phyloP scores from a whole-genome alignment of 2,797 vertebrate species.

The Ambastaia sidthimunki region DNA sequence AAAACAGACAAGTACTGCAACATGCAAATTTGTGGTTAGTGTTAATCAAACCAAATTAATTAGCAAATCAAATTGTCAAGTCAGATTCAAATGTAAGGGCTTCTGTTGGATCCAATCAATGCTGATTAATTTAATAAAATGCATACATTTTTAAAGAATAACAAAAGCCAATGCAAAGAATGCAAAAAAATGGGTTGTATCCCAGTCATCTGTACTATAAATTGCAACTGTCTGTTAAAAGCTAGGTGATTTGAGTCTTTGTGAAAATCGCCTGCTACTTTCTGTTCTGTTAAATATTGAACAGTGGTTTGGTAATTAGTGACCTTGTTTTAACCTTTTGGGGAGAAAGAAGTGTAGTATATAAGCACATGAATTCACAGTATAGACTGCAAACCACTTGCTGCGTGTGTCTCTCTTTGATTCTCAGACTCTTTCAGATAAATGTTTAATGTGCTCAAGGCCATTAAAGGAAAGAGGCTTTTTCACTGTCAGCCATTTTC shows the following conservation, averaged over 20 bases:
- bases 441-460: slow-evolving; percentile 68
- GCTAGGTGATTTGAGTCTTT: no score
- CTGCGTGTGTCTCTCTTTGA: slow-evolving; percentile 47
- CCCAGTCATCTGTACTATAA: no score
- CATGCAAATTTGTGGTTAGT: no score
- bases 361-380: background rate
- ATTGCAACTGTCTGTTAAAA: no score
- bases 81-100: background rate
- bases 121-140: background rate
- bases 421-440: slow-evolving; percentile 50
- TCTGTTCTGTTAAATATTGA: no score
- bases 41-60: no score
- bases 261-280: no score
- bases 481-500: slow-evolving; percentile 46
- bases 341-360: background rate
- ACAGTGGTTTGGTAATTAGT: background rate
- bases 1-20: no score
- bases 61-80: background rate
- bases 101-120: no score
- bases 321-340: background rate
- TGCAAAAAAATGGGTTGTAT: no score
- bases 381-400: background rate
- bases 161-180: background rate
- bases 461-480: slow-evolving; percentile 43
- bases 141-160: no score